Evolutionary conservation across 2,888 invertebrate genomes (phyloP).

Genomic region (Trilocha varians): DNA sequence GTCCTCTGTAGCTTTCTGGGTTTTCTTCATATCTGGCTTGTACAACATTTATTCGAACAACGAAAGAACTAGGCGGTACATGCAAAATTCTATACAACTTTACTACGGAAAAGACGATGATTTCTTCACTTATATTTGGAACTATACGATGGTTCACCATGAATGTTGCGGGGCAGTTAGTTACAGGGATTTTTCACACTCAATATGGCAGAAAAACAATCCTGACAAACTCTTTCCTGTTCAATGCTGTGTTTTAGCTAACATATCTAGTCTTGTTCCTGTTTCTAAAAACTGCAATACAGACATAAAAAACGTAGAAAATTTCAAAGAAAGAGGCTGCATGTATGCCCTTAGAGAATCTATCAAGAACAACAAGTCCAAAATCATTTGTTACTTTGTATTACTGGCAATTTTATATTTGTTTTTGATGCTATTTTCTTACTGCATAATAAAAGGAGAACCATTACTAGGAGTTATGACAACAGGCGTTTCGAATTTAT

Average conservation of each 20-base stretch:
- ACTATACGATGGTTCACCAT: conserved; percentile 49
- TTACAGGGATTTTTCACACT: conserved; percentile 41
- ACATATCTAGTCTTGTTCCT: conserved; percentile 32
- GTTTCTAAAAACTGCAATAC: conserved; percentile 35
- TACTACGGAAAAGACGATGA: conserved; percentile 52
- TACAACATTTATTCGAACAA: conserved; percentile 51
- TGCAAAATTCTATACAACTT: conserved; percentile 29
- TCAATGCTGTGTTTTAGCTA: conserved; percentile 46
- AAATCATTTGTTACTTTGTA: conserved; percentile 37
- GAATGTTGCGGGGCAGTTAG: conserved; percentile 51
- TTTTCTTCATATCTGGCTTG: conserved; percentile 47
- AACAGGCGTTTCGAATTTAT: conserved; percentile 17
- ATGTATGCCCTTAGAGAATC: conserved; percentile 33
- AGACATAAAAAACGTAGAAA: conserved; percentile 18
- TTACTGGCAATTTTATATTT: conserved; percentile 28
- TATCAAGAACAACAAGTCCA: conserved; percentile 35
- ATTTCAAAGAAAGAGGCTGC: conserved; percentile 40
- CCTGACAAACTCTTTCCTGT: conserved; percentile 36
- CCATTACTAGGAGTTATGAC: conserved; percentile 36
- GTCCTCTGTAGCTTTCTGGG: conserved; percentile 37
- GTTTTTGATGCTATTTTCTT: conserved; percentile 41
- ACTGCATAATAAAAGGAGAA: conserved; percentile 44
- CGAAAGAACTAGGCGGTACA: conserved; percentile 27
- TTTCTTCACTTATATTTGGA: conserved; percentile 42
- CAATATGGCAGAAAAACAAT: conserved; percentile 41